These are phyloP conservation scores for Galeruca laticollis DNA, from an alignment of 2,888 invertebrate species.

Conservation along the genomic window DNA sequence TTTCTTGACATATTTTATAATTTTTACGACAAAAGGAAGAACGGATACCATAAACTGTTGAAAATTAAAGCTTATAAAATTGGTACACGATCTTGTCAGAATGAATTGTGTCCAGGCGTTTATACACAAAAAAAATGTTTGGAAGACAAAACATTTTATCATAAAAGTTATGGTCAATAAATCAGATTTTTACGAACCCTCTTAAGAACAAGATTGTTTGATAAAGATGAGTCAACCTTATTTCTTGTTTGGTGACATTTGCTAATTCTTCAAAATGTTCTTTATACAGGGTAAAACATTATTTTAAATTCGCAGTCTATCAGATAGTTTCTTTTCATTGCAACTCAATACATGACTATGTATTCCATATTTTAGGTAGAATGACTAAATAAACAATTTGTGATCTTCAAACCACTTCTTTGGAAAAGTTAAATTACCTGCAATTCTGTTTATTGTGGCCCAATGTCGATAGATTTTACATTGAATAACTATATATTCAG, in stretches of 20 bases:
- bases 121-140: constrained; percentile 58
- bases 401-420: no score
- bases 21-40: not conserved
- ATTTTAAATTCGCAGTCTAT: no score
- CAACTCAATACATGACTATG: no score
- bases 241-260: constrained; percentile 43
- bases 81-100: constrained; percentile 59
- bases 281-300: not conserved
- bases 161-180: constrained; percentile 63
- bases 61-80: constrained; percentile 60
- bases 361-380: no score
- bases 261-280: constrained; percentile 45
- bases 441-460: no score
- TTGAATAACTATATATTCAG: no score
- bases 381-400: no score
- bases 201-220: constrained; percentile 44
- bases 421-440: no score
- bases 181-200: constrained; percentile 57
- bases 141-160: constrained; percentile 58
- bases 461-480: no score
- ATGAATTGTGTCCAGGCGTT: constrained; percentile 57
- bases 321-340: no score
- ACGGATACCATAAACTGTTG: constrained; percentile 36
- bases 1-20: constrained; percentile 2
- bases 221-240: constrained; percentile 48